phyloP scores from a whole-genome alignment of 2,888 invertebrate genomes.

The Unio pictorum region DNA sequence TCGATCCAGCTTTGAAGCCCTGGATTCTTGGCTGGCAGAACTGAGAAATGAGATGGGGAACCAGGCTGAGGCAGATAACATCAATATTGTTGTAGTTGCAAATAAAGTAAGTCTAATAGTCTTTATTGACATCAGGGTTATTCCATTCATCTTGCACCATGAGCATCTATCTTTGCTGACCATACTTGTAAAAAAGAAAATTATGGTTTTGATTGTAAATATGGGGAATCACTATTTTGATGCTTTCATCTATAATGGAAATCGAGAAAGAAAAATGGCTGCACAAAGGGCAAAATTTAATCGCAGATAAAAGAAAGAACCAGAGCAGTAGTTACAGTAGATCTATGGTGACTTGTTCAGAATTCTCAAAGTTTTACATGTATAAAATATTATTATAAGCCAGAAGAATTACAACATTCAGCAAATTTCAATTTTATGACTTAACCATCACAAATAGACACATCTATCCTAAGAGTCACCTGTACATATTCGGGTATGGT shows the following conservation, averaged over 20 bases:
- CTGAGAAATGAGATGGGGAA: constrained; percentile 68
- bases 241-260: not conserved
- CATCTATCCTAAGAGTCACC: too few relatives aligned
- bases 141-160: not conserved
- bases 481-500: too few relatives aligned
- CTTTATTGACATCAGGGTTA: not conserved
- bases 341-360: too few relatives aligned
- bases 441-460: too few relatives aligned
- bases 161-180: too few relatives aligned
- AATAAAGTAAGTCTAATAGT: constrained; percentile 65
- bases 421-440: too few relatives aligned
- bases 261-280: not conserved
- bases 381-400: too few relatives aligned
- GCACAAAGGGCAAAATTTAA: too few relatives aligned
- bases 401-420: too few relatives aligned
- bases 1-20: constrained; percentile 68
- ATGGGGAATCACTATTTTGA: not conserved
- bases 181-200: too few relatives aligned
- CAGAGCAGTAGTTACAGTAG: not conserved
- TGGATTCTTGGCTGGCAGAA: constrained; percentile 71
- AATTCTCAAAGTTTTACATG: too few relatives aligned
- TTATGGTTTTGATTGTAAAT: too few relatives aligned
- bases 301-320: not conserved
- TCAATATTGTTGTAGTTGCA: constrained; percentile 70
- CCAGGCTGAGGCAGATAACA: constrained; percentile 64